Evolutionary conservation across 2,888 invertebrate species (phyloP), one percentile per base, ranked within the genome.

Genomic region (Tiphia femorata): DNA sequence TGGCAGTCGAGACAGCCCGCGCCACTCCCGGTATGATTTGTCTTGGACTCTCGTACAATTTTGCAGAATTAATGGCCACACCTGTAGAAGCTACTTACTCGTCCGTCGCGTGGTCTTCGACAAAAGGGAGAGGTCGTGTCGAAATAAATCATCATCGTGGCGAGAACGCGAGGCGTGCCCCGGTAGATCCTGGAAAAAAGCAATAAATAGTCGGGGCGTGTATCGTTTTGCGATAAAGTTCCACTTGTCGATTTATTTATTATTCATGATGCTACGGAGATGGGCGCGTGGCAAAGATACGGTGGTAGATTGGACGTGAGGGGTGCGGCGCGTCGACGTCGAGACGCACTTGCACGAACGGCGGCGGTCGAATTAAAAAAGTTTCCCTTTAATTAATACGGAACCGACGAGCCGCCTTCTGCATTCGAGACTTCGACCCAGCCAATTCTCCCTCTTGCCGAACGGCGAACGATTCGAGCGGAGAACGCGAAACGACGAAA

Each of bases 181-280:
- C 56, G 44, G 62, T 69, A 65, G 65, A 71, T 46, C 49, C 52
- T 6, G 49, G 46, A 14, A 33, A 51, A 56, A 38, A 51, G 49
- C 67, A 53, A 64, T 70, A 73, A 66, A 72, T 72, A 72, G 72
- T 73, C 73, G 66, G 62, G 46, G 61, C 42, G 64, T 63, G 72
- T 69, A 67, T 73, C 74, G 69, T 72, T 73, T 33, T 72, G 69
- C 63, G 74, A 72, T 67, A 67, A 72, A 72, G 67, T 73, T 72
- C 67, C n/a, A 69, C 47, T 41, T 56, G 49, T 37, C 61, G 61
- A 48, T 70, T 62, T 72, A 67, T 73, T 73, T 72, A 72, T 72
- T 72, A 72, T 72, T 72, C 72, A 72, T 72, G 72, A 49, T 25
- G 25, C 25, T 8, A 25, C 25, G 25, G 8, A 8, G 8, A 25